Evolutionary conservation across 2,888 invertebrate genomes (phyloP).

Genomic region (Siphlonurus alternatus): DNA sequence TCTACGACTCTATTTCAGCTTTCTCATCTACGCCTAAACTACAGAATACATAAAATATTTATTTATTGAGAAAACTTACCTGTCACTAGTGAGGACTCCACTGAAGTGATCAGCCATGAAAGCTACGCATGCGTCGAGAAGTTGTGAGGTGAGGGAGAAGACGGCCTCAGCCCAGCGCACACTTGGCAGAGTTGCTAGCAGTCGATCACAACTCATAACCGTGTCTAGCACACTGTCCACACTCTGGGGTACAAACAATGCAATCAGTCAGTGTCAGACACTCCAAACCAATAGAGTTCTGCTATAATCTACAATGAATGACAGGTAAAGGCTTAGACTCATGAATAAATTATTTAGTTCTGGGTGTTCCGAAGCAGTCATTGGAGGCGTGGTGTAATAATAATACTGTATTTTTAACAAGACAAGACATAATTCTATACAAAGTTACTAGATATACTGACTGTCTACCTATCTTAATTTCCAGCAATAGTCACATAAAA

Average conservation of each 20-base stretch:
- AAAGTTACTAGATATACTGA: too few relatives aligned
- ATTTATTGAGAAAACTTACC: too few relatives aligned
- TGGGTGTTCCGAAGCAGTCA: background rate
- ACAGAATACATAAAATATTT: too few relatives aligned
- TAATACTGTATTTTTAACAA: too few relatives aligned
- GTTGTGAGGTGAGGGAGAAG: slow-evolving; percentile 55
- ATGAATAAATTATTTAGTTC: background rate
- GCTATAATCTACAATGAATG: too few relatives aligned
- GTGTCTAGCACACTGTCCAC: slow-evolving; percentile 68
- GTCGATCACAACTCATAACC: slow-evolving; percentile 67
- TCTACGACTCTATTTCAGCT: too few relatives aligned
- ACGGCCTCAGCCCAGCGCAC: slow-evolving; percentile 73
- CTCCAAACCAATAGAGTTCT: too few relatives aligned
- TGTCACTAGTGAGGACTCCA: slow-evolving; percentile 48
- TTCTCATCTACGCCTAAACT: too few relatives aligned
- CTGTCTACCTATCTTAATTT: too few relatives aligned
- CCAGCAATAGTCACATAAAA: too few relatives aligned
- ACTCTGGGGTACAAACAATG: slow-evolving; percentile 31
- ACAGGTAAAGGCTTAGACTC: background rate
- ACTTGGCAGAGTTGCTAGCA: slow-evolving; percentile 55
- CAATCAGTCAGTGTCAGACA: background rate
- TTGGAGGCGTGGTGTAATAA: too few relatives aligned
- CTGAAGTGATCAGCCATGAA: slow-evolving; percentile 64
- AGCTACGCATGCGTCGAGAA: slow-evolving; percentile 63
- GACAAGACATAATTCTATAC: too few relatives aligned